phyloP scores from a whole-genome alignment of 2,888 invertebrate genomes.

The Physocephala rufipes region DNA sequence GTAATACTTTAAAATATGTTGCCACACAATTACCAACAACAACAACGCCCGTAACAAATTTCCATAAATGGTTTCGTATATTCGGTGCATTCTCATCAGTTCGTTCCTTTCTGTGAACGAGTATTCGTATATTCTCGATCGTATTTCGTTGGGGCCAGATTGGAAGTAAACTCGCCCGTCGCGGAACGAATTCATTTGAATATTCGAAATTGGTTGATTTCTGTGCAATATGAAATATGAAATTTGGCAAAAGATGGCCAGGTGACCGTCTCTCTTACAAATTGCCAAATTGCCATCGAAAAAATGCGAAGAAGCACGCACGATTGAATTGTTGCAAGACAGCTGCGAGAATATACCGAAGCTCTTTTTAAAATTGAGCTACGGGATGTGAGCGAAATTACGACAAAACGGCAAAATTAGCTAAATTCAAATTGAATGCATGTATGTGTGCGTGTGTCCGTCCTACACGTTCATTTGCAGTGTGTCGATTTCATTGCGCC shows the following conservation, averaged over 20 bases:
- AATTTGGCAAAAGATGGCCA: neutral
- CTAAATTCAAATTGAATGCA: too few relatives aligned
- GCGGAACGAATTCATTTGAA: neutral
- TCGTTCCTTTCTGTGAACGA: too few relatives aligned
- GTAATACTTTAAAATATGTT: too few relatives aligned
- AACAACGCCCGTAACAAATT: too few relatives aligned
- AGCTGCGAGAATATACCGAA: neutral
- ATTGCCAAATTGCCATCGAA: conserved; percentile 33
- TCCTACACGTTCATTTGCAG: too few relatives aligned
- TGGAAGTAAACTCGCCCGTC: neutral
- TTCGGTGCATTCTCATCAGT: too few relatives aligned
- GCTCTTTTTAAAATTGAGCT: conserved; percentile 11
- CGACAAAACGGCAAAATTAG: conserved; percentile 8
- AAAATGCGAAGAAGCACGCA: conserved; percentile 4
- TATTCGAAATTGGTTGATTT: conserved; percentile 30
- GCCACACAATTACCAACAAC: too few relatives aligned
- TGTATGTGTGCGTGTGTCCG: too few relatives aligned
- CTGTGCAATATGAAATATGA: conserved; percentile 21
- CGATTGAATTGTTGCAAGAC: neutral
- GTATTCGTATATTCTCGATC: too few relatives aligned
- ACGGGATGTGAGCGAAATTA: conserved; percentile 1
- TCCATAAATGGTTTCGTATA: too few relatives aligned
- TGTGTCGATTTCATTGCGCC: too few relatives aligned
- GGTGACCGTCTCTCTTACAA: conserved; percentile 32
- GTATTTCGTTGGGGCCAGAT: neutral